phyloP scores from a whole-genome alignment of 2,113 vertebrate species.

The Chiloscyllium plagiosum region DNA sequence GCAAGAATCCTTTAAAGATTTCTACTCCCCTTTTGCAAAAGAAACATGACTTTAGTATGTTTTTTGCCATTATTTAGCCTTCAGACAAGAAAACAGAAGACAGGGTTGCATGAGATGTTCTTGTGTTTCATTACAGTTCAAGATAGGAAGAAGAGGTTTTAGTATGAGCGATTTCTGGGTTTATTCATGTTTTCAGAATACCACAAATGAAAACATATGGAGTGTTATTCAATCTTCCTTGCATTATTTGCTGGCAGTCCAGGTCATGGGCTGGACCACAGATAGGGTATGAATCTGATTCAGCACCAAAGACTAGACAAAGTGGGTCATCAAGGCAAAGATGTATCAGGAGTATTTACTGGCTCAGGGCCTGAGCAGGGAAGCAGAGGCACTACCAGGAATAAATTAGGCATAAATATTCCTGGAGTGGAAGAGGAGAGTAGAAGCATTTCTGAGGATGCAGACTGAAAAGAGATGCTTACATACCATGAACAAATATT shows the following conservation, averaged over 20 bases:
- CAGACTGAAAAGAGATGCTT: not conserved
- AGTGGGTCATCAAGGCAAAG: not conserved
- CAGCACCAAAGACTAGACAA: not conserved
- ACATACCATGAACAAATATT: too few relatives aligned
- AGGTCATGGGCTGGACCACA: not conserved
- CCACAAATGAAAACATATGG: not conserved
- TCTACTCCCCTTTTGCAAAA: not conserved
- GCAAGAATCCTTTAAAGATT: slow-evolving; percentile 2
- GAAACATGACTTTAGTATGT: not conserved
- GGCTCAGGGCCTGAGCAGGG: not conserved
- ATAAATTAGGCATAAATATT: not conserved
- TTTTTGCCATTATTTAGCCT: not conserved
- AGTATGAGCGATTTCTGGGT: not conserved
- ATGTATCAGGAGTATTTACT: not conserved
- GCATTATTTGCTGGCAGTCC: not conserved
- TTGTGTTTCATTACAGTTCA: not conserved
- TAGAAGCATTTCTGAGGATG: not conserved
- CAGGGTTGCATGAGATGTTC: not conserved
- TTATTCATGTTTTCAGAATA: not conserved
- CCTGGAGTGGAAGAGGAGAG: not conserved
- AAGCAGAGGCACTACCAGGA: not conserved
- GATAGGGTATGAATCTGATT: not conserved
- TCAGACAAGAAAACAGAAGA: not conserved
- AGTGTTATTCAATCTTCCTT: not conserved
- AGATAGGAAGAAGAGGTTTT: not conserved